phyloP scores from a whole-genome alignment of 2,888 invertebrate genomes.

The Pterobdella sp. region DNA sequence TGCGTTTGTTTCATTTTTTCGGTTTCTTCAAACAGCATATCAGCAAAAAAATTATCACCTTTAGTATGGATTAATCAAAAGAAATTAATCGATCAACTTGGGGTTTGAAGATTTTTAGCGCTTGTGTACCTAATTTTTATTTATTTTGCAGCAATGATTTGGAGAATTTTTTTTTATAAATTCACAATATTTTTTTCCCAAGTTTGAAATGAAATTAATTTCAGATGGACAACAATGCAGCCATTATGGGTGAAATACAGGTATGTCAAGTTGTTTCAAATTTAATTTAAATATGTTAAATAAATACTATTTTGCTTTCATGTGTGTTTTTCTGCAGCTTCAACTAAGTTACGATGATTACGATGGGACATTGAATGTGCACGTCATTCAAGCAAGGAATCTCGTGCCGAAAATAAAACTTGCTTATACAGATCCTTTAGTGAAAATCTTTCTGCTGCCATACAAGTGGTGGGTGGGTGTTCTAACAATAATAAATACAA shows the following conservation, averaged over 20 bases:
- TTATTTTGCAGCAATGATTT: too few species aligned
- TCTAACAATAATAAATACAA: too few species aligned
- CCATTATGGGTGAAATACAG: not conserved
- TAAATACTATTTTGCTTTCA: too few species aligned
- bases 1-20: too few species aligned
- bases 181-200: not conserved
- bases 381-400: slow-evolving; percentile 55
- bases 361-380: slow-evolving; percentile 56
- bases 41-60: too few species aligned
- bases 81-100: too few species aligned
- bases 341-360: slow-evolving; percentile 57
- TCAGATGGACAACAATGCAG: not conserved
- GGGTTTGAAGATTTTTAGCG: too few species aligned
- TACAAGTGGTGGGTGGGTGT: slow-evolving; percentile 55
- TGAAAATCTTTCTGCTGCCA: slow-evolving; percentile 58
- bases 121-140: too few species aligned
- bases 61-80: too few species aligned
- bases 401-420: slow-evolving; percentile 52
- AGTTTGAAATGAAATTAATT: not conserved
- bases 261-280: not conserved
- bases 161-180: too few species aligned
- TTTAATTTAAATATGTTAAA: not conserved
- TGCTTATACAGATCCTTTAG: slow-evolving; percentile 57
- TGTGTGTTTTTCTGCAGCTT: slow-evolving; percentile 46
- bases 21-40: too few species aligned